These are phyloP conservation scores for Acholoe squamosa DNA, from an alignment of 2,888 invertebrate species.

Conservation along the genomic window DNA sequence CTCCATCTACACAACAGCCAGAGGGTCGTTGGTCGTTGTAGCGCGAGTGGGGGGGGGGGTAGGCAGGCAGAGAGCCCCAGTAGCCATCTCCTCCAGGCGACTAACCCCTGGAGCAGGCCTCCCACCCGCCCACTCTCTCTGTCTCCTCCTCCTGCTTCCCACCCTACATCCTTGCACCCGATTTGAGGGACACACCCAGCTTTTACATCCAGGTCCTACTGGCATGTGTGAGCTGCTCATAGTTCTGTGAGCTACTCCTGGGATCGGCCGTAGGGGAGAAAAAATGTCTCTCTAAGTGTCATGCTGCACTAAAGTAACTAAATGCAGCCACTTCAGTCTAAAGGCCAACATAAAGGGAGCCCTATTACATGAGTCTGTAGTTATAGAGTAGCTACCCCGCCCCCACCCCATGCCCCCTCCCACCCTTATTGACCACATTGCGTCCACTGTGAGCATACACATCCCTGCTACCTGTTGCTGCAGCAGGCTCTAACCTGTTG, in stretches of 20 bases:
- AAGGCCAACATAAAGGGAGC: background rate
- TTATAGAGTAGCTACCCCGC: background rate
- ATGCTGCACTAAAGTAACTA: too few species aligned
- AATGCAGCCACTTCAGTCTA: too few species aligned
- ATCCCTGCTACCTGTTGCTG: conserved; percentile 11
- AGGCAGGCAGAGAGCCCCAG: background rate
- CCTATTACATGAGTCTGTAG: background rate
- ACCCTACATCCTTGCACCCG: background rate
- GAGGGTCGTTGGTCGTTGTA: background rate
- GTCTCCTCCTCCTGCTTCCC: background rate
- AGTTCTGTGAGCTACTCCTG: background rate
- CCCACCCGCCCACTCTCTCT: too few species aligned
- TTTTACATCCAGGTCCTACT: conserved; percentile 17
- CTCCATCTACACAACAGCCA: background rate
- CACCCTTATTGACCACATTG: background rate
- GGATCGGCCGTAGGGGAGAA: too few species aligned
- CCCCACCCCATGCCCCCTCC: conserved; percentile 11
- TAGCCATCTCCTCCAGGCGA: background rate
- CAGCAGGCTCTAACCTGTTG: conserved; percentile 14
- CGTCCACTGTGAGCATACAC: background rate
- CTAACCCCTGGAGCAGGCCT: conserved; percentile 32
- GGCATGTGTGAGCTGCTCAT: background rate
- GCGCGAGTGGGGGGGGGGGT: background rate
- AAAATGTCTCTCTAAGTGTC: too few species aligned
- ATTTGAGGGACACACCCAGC: conserved; percentile 16